Percentiles rank a stretch among this genome's conserved stretches.
Conservation (phyloP, 2,888 invertebrate genomes). For the Macaria notata region DNA sequence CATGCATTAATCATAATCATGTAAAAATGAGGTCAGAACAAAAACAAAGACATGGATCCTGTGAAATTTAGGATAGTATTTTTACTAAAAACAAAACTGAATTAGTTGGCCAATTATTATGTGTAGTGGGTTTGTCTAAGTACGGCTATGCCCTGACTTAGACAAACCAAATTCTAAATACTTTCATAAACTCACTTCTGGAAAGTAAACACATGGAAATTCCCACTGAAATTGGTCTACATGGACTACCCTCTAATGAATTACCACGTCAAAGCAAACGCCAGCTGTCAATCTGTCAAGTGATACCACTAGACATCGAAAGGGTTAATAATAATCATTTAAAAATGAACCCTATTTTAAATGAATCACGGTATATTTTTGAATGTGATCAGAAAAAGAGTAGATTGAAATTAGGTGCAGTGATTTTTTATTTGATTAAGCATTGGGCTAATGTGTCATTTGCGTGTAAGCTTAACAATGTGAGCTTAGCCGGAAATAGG, state of each 20-base stretch:
- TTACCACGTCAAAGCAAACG: slow-evolving; percentile 68
- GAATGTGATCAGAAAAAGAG: slow-evolving; percentile 3
- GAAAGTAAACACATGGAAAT: background rate
- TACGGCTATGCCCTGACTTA: no score
- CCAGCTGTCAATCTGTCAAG: slow-evolving; percentile 67
- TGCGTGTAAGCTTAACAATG: slow-evolving; percentile 45
- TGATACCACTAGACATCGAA: slow-evolving; percentile 49
- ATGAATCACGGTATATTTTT: no score
- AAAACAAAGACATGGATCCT: no score
- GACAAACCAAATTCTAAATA: background rate
- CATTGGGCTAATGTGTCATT: slow-evolving; percentile 58
- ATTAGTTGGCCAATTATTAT: no score
- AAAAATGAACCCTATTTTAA: slow-evolving; percentile 8
- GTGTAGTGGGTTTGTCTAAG: no score
- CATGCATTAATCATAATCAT: no score
- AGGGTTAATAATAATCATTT: slow-evolving; percentile 34
- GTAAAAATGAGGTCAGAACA: no score
- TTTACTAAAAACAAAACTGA: no score
- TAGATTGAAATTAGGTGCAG: slow-evolving; percentile 33
- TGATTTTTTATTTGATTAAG: slow-evolving; percentile 59
- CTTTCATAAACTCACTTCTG: no score
- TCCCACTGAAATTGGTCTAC: slow-evolving; percentile 22
- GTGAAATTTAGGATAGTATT: no score
- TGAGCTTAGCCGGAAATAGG: slow-evolving; percentile 1
- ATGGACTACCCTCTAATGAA: slow-evolving; percentile 56